Evolutionary conservation across 2,113 vertebrate species (phyloP).

Genomic region (Ceyx melanurus): DNA sequence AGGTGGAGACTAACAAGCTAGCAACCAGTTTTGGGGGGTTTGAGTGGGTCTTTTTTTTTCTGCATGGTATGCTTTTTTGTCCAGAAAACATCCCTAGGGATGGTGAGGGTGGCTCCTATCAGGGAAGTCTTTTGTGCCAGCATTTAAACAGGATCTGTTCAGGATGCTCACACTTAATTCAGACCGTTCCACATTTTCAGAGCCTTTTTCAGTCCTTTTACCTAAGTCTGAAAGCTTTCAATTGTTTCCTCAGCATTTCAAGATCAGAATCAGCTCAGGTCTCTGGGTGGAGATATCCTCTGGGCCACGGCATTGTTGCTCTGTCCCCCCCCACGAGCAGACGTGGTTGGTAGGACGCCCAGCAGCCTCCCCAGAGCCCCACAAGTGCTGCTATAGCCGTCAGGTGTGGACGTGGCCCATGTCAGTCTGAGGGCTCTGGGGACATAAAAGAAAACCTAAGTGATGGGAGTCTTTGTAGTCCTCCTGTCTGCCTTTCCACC

Average conservation of each 20-base stretch:
- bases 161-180: constrained; percentile 44
- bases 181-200: background rate
- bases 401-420: background rate
- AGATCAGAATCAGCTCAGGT: constrained; percentile 34
- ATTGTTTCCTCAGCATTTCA: constrained; percentile 34
- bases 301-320: background rate
- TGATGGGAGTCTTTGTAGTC: background rate
- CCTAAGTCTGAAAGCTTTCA: constrained; percentile 37
- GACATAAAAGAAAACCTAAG: background rate
- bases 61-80: background rate
- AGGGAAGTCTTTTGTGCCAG: background rate
- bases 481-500: background rate
- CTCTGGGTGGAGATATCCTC: constrained; percentile 41
- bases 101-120: background rate
- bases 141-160: constrained; percentile 25
- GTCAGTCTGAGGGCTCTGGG: background rate
- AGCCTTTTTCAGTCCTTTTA: constrained; percentile 20
- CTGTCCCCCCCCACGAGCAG: background rate
- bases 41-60: background rate
- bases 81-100: background rate
- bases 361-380: background rate
- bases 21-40: background rate
- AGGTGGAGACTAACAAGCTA: background rate
- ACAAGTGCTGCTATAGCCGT: background rate
- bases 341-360: background rate